Conservation (phyloP, 30 jellyfish, hydroid and myxozoan species). For the Sanderia malayensis region DNA sequence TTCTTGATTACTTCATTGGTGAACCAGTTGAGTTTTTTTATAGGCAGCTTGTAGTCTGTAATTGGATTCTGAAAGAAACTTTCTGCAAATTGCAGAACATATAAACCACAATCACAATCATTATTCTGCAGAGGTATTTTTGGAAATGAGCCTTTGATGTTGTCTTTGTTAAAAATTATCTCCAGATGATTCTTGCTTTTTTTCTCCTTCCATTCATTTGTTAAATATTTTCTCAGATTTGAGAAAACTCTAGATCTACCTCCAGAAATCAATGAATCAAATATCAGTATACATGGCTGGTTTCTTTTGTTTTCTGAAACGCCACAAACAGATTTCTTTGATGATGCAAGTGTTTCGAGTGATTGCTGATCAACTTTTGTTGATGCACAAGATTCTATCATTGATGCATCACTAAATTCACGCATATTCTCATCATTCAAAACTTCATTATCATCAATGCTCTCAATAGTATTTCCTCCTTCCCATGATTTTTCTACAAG, state of each 20-base stretch:
- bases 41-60: slow-evolving; percentile 52
- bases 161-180: slow-evolving; percentile 59
- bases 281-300: slow-evolving; percentile 85
- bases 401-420: background rate
- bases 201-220: slow-evolving; percentile 81
- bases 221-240: slow-evolving; percentile 67
- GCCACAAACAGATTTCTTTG: too few species aligned
- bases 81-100: slow-evolving; percentile 86
- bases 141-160: slow-evolving; percentile 86
- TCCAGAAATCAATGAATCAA: slow-evolving; percentile 85
- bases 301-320: background rate
- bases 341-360: too few species aligned
- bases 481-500: too few species aligned
- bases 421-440: background rate
- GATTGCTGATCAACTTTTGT: too few species aligned
- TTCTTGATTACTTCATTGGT: slow-evolving; percentile 49
- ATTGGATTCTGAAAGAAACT: slow-evolving; percentile 73
- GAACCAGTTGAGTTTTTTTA: slow-evolving; percentile 76
- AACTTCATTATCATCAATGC: background rate
- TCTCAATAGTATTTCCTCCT: background rate
- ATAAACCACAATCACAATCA: slow-evolving; percentile 96
- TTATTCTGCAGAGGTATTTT: slow-evolving; percentile 86
- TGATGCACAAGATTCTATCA: too few species aligned
- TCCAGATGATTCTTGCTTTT: slow-evolving; percentile 30
- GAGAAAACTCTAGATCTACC: slow-evolving; percentile 83